Conservation (phyloP, 2,113 vertebrate species). For the Plecturocebus donacophilus region DNA sequence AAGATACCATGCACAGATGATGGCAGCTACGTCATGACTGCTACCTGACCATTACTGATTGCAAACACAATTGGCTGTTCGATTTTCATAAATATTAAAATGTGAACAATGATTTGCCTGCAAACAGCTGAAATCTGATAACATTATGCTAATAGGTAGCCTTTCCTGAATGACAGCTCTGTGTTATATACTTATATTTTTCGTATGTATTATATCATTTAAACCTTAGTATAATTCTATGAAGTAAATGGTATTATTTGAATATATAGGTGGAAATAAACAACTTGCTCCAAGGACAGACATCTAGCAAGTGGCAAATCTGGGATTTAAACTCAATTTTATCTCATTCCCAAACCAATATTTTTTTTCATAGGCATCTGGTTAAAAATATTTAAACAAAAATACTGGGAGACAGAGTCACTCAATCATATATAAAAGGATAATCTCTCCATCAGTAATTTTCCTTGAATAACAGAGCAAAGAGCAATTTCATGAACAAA, state of each 20-base stretch:
- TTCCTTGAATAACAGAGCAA: constrained; percentile 47
- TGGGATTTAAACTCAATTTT: constrained; percentile 17
- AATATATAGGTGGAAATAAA: not conserved
- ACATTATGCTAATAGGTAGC: not conserved
- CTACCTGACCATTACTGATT: not conserved
- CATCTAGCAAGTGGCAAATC: not conserved
- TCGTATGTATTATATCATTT: not conserved
- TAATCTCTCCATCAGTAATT: not conserved
- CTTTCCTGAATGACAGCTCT: not conserved
- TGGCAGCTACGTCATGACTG: not conserved
- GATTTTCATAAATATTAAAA: not conserved
- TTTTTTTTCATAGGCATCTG: not conserved
- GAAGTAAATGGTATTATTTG: not conserved
- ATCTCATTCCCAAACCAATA: not conserved
- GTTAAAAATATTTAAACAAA: constrained; percentile 27
- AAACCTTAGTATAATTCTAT: not conserved
- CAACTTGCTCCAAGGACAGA: not conserved
- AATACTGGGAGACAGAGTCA: not conserved
- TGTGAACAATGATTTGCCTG: not conserved
- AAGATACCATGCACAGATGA: not conserved
- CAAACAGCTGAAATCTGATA: not conserved
- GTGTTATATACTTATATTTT: not conserved
- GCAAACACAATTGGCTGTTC: not conserved
- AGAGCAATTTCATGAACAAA: constrained; percentile 29
- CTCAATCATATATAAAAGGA: not conserved